Evolutionary conservation across 2,888 invertebrate genomes (phyloP).

Genomic region (Oxytorus armatus): DNA sequence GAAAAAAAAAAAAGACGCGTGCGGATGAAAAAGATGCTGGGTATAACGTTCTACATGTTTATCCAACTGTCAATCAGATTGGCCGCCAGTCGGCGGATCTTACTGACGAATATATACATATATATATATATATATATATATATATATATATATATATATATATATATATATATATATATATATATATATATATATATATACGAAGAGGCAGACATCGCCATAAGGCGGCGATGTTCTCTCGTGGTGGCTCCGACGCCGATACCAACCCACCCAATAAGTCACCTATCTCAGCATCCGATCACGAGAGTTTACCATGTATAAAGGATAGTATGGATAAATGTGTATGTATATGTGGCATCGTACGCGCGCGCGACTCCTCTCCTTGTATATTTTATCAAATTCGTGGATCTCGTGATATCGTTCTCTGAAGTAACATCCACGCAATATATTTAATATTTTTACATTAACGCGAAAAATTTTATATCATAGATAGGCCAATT

Average conservation of each 20-base stretch:
- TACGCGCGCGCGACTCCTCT: too few relatives aligned
- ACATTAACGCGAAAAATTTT: too few relatives aligned
- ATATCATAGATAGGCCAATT: too few relatives aligned
- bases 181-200: neutral
- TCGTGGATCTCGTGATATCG: too few relatives aligned
- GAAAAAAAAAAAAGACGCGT: conserved; percentile 7
- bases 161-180: conserved; percentile 7
- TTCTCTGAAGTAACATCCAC: too few relatives aligned
- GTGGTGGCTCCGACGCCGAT: conserved; percentile 47
- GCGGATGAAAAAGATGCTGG: conserved; percentile 52
- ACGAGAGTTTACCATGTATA: conserved; percentile 56
- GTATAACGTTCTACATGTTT: conserved; percentile 76
- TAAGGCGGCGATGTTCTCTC: conserved; percentile 19
- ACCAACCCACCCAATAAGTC: conserved; percentile 71
- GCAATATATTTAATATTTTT: too few relatives aligned
- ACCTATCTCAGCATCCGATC: conserved; percentile 76
- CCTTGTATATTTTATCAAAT: too few relatives aligned
- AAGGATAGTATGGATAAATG: neutral
- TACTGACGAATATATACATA: conserved; percentile 32
- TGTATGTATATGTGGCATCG: too few relatives aligned
- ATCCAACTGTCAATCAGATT: conserved; percentile 80
- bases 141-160: neutral
- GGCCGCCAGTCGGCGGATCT: conserved; percentile 66
- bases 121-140: conserved; percentile 13
- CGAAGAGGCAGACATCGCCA: neutral